phyloP scores from a whole-genome alignment of 2,113 vertebrate genomes.

The Nothobranchius furzeri region DNA sequence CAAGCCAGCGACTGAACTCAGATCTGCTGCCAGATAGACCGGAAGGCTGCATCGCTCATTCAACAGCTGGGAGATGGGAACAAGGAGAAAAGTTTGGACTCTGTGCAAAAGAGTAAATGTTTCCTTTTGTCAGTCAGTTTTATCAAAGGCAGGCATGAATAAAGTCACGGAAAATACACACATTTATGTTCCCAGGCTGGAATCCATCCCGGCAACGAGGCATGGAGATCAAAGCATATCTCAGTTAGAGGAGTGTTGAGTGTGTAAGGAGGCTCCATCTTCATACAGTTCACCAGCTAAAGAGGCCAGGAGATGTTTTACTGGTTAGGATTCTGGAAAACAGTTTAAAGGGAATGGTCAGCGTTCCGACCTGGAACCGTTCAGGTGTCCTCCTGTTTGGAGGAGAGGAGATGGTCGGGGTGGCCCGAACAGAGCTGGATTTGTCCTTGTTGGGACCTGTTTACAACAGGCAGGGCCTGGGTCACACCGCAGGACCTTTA shows the following conservation, averaged over 20 bases:
- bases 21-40: conserved; percentile 57
- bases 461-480: too few species aligned
- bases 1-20: conserved; percentile 55
- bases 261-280: conserved; percentile 18
- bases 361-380: too few species aligned
- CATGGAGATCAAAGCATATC: conserved; percentile 28
- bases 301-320: background rate
- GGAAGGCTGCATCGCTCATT: conserved; percentile 49
- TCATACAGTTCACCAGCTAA: background rate
- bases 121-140: conserved; percentile 49
- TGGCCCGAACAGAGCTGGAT: too few species aligned
- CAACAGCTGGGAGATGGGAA: conserved; percentile 35
- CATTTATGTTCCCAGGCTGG: background rate
- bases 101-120: conserved; percentile 44
- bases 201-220: conserved; percentile 37
- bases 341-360: too few species aligned
- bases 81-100: conserved; percentile 36
- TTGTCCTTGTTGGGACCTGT: too few species aligned
- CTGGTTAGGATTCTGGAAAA: background rate
- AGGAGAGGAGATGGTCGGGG: too few species aligned
- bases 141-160: conserved; percentile 34
- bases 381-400: too few species aligned
- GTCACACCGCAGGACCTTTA: too few species aligned
- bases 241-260: conserved; percentile 15
- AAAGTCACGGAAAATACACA: conserved; percentile 30